These are phyloP conservation scores for Suillia variegata DNA, from an alignment of 2,888 invertebrate genomes.

Conservation along the genomic window DNA sequence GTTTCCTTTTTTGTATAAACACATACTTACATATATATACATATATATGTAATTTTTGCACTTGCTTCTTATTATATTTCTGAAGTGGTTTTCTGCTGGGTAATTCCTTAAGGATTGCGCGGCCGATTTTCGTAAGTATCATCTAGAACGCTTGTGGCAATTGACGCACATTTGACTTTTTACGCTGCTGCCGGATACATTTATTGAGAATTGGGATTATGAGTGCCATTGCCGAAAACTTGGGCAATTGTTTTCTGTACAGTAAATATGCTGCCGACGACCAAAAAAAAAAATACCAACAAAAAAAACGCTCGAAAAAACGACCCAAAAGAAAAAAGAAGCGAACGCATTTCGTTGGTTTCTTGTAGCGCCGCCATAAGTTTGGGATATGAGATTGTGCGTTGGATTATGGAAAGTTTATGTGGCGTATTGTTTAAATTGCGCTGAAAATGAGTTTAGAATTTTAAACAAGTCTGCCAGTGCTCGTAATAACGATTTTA, in stretches of 20 bases:
- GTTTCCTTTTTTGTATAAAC: conserved; percentile 11
- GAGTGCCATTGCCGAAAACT: conserved; percentile 44
- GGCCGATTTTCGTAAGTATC: conserved; percentile 28
- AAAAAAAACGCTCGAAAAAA: not conserved
- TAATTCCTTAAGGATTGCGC: conserved; percentile 49
- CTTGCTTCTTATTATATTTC: not conserved
- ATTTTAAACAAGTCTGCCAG: conserved; percentile 30
- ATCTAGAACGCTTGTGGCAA: conserved; percentile 50
- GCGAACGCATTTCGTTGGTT: too few species aligned
- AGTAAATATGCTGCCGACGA: conserved; percentile 22
- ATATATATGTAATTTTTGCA: too few species aligned
- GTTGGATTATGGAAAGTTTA: conserved; percentile 27
- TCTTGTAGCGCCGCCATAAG: too few species aligned
- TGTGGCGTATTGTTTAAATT: conserved; percentile 31
- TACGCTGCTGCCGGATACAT: conserved; percentile 35
- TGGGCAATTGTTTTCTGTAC: conserved; percentile 37
- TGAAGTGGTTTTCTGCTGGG: conserved; percentile 24
- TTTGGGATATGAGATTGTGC: not conserved
- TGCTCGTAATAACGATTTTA: not conserved
- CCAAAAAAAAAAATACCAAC: too few species aligned
- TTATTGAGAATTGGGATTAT: conserved; percentile 44
- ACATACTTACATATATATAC: too few species aligned
- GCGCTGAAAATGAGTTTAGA: conserved; percentile 29
- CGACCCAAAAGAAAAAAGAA: not conserved
- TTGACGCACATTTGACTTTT: conserved; percentile 49